Conservation (phyloP, 2,888 invertebrate species). For the Diloba caeruleocephala region DNA sequence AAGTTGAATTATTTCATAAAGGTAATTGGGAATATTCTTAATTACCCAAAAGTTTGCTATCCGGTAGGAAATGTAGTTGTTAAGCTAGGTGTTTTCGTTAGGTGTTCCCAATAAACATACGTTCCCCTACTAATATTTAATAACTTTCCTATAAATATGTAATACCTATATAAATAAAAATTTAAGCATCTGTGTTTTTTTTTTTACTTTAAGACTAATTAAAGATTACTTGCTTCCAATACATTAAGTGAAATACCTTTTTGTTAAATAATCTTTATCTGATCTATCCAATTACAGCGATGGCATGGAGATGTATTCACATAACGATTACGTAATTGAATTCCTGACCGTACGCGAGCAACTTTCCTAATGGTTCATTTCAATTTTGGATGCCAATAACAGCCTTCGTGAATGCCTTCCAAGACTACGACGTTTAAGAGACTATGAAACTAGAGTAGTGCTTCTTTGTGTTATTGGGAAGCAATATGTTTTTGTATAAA, state of each 20-base stretch:
- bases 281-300: conserved; percentile 18
- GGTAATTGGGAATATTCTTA: no score
- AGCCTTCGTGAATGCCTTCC: conserved; percentile 52
- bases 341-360: conserved; percentile 49
- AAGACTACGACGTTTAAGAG: conserved; percentile 31
- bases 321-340: conserved; percentile 57
- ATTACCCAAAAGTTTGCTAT: no score
- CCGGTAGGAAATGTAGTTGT: no score
- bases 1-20: no score
- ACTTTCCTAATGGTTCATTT: conserved; percentile 59
- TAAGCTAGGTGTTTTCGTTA: no score
- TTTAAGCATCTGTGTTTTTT: no score
- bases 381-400: conserved; percentile 61
- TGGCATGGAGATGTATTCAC: conserved; percentile 41
- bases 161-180: no score
- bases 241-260: background rate
- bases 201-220: no score
- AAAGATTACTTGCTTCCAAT: no score
- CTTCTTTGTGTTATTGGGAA: conserved; percentile 12
- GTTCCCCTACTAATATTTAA: no score
- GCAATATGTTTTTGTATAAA: conserved; percentile 1
- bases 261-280: background rate
- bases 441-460: conserved; percentile 14
- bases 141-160: no score
- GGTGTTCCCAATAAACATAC: no score